Base-by-base conservation (phyloP, 2,888 invertebrate species). In the Xanthorhoe spadicearia region DNA sequence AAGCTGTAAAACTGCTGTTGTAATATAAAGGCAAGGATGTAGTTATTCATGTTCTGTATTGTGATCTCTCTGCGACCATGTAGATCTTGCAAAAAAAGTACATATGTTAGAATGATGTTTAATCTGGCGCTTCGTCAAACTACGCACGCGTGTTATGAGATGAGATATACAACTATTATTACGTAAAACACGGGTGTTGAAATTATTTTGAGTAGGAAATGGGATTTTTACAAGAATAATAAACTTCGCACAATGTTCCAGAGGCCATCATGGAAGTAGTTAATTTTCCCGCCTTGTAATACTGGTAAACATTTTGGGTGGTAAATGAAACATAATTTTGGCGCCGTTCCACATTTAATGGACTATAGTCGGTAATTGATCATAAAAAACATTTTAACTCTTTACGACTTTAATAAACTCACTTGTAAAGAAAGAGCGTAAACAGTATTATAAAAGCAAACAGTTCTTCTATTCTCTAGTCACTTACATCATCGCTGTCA, bases 321-420 rank as follows among this genome's bases (percentile, higher is more conserved):
- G 64, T 66, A 56, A 55, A 69, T 59, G 68, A 66, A 70, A 67
- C 56, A 69, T 71, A 70, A 66, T 61, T 70, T 78, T 80, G 78
- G 77, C 77, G 66, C 66, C 70, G 69, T 69, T 80, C 79, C 79
- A 80, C 74, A 63, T 67, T 58, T 78, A 73, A 77, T 76, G 58
- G 69, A 71, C 64, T 66, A 68, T 66, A 60, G 58, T 69, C 69
- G 67, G 73, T 73, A 75, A 81, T 77, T 78, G 79, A 74, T 82
- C 75, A 68, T 82, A 75, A 81, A 66, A 78, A 72, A 32, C 3
- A 69, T 49, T 71, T 71, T 73, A 68, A 64, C 62, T 64, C 48
- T 74, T 73, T 74, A 76, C 71, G 69, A 71, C 60, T 68, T 38
- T 65, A 62, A 54, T 64, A 62, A 62, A 63, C 52, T 32, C 18